Evolutionary conservation across 2,797 vertebrate genomes (phyloP), one percentile per base, ranked within the genome.

Genomic region (Masticophis lateralis): DNA sequence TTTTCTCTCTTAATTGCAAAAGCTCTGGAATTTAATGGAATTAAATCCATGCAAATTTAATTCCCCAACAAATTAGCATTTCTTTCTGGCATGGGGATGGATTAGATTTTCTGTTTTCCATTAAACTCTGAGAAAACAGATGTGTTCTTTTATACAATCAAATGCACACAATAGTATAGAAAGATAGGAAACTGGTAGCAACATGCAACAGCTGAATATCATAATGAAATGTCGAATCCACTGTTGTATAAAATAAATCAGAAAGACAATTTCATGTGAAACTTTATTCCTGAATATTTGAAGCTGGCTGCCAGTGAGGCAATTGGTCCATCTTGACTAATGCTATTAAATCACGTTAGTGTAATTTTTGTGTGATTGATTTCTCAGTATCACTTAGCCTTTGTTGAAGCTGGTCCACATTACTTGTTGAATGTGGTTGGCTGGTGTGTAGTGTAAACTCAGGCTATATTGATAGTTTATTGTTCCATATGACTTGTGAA

Each of bases 91-190:
- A 89, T 25, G 91, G 61, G 47, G 5, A 51, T 5, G 53, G 87
- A 4, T 37, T 5, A 25, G 9, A 3, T 18, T 43, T 83, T 92
- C 43, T 32, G 55, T 94, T 89, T 87, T 57, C 18, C 14, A 27
- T 0, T 6, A 53, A 92, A 86, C 2, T 43, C 63, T 63, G 88
- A 55, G 32, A 91, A 51, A 59, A 2, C 3, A 32, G 53, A 69
- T 63, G 20, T 37, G 16, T 95, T 95, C 60, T 93, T 94, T 83
- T 60, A 53, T 69, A 1, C 47, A 93, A 87, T 91, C 74, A 94
- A 56, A 32, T 4, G 2, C 16, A 93, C 92, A 27, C 28, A 90
- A 91, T 12, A 3, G 53, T 9, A 11, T 55, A 37, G 56, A 79
- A 88, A 59, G 47, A 89, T 28, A 53, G 25, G 88, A 89, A 79